Conservation (phyloP, 1,140 invertebrate species). For the Drosophila repleta region DNA sequence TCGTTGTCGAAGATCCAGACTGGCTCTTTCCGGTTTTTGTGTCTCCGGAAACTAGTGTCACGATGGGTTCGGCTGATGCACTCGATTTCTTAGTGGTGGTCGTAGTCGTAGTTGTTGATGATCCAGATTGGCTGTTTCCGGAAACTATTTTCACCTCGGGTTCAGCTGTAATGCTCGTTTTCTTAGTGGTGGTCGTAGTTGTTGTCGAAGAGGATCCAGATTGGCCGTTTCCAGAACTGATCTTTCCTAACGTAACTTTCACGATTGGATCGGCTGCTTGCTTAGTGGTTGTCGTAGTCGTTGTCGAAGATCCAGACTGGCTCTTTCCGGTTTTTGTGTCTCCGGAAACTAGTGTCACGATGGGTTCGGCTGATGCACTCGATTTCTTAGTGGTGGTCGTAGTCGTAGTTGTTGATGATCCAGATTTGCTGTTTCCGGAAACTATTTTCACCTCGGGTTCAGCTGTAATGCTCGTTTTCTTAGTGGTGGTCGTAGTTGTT, state of each 20-base stretch:
- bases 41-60: neutral
- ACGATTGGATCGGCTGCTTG: neutral
- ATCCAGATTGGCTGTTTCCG: constrained; percentile 9
- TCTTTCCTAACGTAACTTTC: neutral
- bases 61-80: neutral
- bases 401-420: no score
- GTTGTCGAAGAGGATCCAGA: neutral
- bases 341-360: no score
- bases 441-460: no score
- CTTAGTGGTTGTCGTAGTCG: constrained; percentile 10
- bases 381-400: no score
- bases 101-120: neutral
- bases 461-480: no score
- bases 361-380: no score
- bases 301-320: constrained; percentile 7
- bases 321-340: no score
- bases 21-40: neutral
- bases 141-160: neutral
- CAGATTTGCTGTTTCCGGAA: no score
- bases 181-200: constrained; percentile 4
- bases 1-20: neutral
- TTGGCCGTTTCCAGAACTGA: neutral
- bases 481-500: no score
- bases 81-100: neutral
- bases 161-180: neutral